phyloP scores from a whole-genome alignment of 2,888 invertebrate genomes.

The Brassicogethes aeneus region DNA sequence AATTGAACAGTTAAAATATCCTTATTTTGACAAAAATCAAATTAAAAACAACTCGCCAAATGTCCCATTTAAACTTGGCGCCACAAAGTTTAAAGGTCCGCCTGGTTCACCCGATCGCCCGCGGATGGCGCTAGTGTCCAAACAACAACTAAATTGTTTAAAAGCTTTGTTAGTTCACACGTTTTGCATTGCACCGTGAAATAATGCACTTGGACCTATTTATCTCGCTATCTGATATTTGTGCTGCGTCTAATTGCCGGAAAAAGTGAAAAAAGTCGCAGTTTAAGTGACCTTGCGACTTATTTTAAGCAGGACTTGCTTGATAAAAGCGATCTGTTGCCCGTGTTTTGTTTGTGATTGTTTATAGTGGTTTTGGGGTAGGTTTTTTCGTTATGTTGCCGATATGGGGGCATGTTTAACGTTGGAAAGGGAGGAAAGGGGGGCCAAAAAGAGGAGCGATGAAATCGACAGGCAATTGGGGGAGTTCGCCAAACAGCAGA shows the following conservation, averaged over 20 bases:
- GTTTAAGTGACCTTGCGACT: neutral
- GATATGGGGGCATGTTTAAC: conserved; percentile 56
- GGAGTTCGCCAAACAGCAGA: conserved; percentile 49
- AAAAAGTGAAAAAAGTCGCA: neutral
- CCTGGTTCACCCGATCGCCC: neutral
- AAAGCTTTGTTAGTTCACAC: conserved; percentile 3
- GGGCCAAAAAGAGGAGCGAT: conserved; percentile 50
- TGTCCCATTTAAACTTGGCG: too few relatives aligned
- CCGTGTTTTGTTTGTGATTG: too few relatives aligned
- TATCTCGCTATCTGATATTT: neutral
- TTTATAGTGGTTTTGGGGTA: too few relatives aligned
- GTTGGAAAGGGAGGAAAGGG: conserved; percentile 50
- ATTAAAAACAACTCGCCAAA: too few relatives aligned
- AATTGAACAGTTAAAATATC: too few relatives aligned
- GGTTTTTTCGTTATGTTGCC: conserved; percentile 30
- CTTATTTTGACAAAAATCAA: too few relatives aligned
- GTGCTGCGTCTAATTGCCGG: neutral
- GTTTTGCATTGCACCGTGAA: too few relatives aligned
- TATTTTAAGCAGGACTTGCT: neutral
- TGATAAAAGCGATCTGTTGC: too few relatives aligned
- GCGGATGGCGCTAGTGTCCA: neutral
- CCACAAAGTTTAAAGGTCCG: neutral
- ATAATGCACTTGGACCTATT: too few relatives aligned
- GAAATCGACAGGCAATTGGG: conserved; percentile 53
- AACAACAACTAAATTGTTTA: conserved; percentile 2